Base-by-base conservation (phyloP, 2,888 invertebrate genomes). In the Anagyrus pseudococci region DNA sequence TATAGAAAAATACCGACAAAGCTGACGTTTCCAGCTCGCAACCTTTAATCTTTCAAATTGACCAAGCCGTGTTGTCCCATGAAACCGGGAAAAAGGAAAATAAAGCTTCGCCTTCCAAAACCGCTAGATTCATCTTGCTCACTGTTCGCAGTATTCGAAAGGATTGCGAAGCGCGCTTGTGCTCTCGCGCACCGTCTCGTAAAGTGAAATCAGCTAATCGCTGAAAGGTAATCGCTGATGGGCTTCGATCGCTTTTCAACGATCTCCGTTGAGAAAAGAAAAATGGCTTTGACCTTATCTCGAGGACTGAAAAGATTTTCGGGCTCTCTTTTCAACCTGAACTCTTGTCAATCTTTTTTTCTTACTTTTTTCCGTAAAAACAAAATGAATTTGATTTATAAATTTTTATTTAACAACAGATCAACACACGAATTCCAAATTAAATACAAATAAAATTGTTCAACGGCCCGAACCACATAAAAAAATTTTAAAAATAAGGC, bases 41-140 rank as follows among this genome's bases (percentile, higher is more conserved):
- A 26, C 40, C 58, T 60, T 64, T 61, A 61, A 64, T 64, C 60
- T 64, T 56, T 47, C 53, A 64, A 64, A 60, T 60, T 64, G 62
- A 63, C 37, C 54, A n/a, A n/a, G n/a, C n/a, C n/a, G n/a, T n/a
- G n/a, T n/a, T 53, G 58, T 22, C 44, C 44, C 6, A 19, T 6
- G 20, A 13, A 20, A 20, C 13, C 44, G 44, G 19, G 22, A 44
- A 20, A 25, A 48, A 49, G 48, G 33, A 26, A 26, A 53, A 26
- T 17, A n/a, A n/a, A n/a, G n/a, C n/a, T n/a, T n/a, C 37, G 25
- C 26, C 4, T 1, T 15, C 17, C 26, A 52, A 53, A 57, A 53
- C 47, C 48, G 33, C 22, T 22, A 43, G 50, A 58, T 58, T 47
- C 29, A 57, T 62, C 62, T 62, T 26, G 41, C 46, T 43, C 44